Conservation (phyloP, 2,888 invertebrate species). For the Euplexia lucipara region DNA sequence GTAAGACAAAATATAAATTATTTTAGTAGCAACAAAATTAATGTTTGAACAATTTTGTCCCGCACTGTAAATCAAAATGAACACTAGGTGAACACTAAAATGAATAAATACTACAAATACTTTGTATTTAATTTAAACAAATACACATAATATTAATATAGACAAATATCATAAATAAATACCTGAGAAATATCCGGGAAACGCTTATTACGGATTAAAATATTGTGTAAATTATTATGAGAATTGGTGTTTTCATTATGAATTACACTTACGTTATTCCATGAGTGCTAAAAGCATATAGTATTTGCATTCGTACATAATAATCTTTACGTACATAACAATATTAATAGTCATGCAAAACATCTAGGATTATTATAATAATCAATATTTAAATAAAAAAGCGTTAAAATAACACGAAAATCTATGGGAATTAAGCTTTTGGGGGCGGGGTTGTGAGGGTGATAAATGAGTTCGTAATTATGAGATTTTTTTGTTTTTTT, state of each 20-base stretch:
- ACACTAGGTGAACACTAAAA: conserved; percentile 9
- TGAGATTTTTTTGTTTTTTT: conserved; percentile 51
- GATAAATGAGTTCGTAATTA: conserved; percentile 54
- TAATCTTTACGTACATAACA: conserved; percentile 38
- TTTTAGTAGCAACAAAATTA: not conserved
- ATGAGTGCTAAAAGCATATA: conserved; percentile 49
- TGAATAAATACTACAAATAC: conserved; percentile 10
- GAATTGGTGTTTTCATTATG: conserved; percentile 22
- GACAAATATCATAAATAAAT: conserved; percentile 34
- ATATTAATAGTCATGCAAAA: conserved; percentile 72
- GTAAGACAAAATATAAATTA: not conserved
- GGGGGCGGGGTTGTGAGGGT: conserved; percentile 72
- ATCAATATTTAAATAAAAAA: conserved; percentile 76
- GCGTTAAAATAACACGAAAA: conserved; percentile 81
- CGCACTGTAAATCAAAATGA: conserved; percentile 11
- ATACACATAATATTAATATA: conserved; percentile 31
- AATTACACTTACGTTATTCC: conserved; percentile 61
- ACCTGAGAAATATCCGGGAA: conserved; percentile 57
- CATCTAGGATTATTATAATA: conserved; percentile 62
- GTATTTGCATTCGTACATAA: conserved; percentile 44
- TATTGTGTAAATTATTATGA: conserved; percentile 51
- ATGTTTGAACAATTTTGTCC: conserved; percentile 8
- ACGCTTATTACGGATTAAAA: conserved; percentile 55
- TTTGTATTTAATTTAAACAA: conserved; percentile 1
- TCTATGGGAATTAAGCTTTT: conserved; percentile 84